These are phyloP conservation scores for Candidula unifasciata DNA, from an alignment of 2,888 invertebrate genomes.

Conservation along the genomic window DNA sequence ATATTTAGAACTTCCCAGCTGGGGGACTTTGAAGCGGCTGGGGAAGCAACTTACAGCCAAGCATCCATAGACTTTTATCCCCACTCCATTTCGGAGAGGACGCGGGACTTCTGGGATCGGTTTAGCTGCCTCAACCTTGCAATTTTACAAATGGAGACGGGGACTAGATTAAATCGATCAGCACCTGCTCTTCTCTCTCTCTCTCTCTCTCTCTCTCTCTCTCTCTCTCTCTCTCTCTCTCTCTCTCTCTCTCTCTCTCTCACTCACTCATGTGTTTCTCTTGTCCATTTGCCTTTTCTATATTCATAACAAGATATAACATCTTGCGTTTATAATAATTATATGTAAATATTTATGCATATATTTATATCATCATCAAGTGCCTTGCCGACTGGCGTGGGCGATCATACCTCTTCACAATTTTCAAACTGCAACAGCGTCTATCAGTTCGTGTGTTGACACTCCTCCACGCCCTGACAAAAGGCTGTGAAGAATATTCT, in stretches of 20 bases:
- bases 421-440: too few relatives aligned
- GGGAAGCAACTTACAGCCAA: too few relatives aligned
- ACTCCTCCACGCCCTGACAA: too few relatives aligned
- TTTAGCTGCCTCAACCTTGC: conserved; percentile 8
- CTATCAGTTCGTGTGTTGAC: too few relatives aligned
- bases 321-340: too few relatives aligned
- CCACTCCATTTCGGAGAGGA: background rate
- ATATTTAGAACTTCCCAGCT: background rate
- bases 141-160: conserved; percentile 13
- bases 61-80: background rate
- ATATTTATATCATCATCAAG: too few relatives aligned
- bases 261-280: background rate
- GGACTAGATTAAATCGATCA: conserved; percentile 16
- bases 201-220: background rate
- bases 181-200: background rate
- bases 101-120: background rate
- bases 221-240: background rate
- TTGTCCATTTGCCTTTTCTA: background rate
- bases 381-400: too few relatives aligned
- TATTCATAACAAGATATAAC: too few relatives aligned
- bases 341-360: too few relatives aligned
- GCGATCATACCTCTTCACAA: too few relatives aligned
- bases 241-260: background rate
- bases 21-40: background rate
- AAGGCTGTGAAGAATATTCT: too few relatives aligned